Base-by-base conservation (phyloP, 1,140 invertebrate species). In the Arctopsyche grandis region DNA sequence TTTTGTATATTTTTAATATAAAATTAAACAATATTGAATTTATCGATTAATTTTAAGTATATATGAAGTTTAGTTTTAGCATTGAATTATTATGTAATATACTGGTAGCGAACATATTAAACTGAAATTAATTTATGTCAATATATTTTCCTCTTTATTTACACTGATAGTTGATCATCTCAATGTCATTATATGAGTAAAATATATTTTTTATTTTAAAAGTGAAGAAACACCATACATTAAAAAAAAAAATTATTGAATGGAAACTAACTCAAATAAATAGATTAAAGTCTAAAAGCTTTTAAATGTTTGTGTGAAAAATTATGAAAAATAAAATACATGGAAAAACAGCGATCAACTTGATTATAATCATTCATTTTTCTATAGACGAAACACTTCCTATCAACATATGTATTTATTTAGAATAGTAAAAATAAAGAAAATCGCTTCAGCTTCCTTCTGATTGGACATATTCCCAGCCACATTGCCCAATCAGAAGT, bases 391-490 rank as follows among this genome's bases (percentile, higher is more conserved):
- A n/a, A n/a, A n/a, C n/a, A n/a, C n/a, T n/a, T n/a, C n/a, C n/a
- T n/a, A n/a, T n/a, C n/a, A n/a, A n/a, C n/a, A n/a, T n/a, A n/a
- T n/a, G n/a, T 38, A 38, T 38, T 38, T 38, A 38, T 38, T 1
- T 38, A 38, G 29, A 38, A 38, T 38, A 38, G 29, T 38, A 7
- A 38, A 38, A 38, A 38, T 38, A 66, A 66, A 66, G 60, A 66
- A 26, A 16, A 22, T 66, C 14, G 5, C 22, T 70, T 82, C 80
- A 82, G 82, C 79, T 83, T 69, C 77, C 43, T 82, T 83, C 82
- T 82, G 81, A 84, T 84, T 84, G 83, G 80, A 74, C 82, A 84
- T 83, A 74, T 80, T 75, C 82, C 83, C 83, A 84, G 84, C 84
- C 83, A 84, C 83, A 83, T 84, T 82, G 77, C 75, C 82, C 83